Evolutionary conservation across 2,113 vertebrate genomes (phyloP).

Genomic region (Arvicanthis niloticus): DNA sequence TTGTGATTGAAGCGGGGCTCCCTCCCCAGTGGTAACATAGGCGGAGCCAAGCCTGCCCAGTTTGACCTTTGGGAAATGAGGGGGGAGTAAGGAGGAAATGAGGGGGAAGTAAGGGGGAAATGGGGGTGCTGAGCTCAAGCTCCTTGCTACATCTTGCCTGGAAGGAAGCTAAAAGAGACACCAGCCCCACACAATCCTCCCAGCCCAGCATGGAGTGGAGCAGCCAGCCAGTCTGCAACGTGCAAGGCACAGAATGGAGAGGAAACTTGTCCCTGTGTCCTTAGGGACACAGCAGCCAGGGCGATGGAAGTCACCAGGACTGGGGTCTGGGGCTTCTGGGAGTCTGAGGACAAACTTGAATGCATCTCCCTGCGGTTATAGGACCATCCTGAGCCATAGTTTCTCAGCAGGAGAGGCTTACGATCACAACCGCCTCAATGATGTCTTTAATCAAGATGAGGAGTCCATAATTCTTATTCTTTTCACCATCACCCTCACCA

Average conservation of each 20-base stretch:
- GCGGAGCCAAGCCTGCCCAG: not conserved
- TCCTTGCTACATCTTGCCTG: not conserved
- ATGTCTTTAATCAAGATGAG: not conserved
- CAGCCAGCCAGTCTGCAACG: not conserved
- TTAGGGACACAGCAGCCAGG: not conserved
- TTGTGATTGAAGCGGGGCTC: too few relatives aligned
- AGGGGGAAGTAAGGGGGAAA: too few relatives aligned
- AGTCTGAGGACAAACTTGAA: not conserved
- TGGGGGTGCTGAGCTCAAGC: not conserved
- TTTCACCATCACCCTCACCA: not conserved
- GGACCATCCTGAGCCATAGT: not conserved
- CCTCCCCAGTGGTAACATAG: too few relatives aligned
- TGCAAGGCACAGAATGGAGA: not conserved
- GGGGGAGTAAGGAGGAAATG: too few relatives aligned
- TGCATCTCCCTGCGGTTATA: not conserved
- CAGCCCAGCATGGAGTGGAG: not conserved
- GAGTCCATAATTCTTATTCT: not conserved
- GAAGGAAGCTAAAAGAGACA: not conserved
- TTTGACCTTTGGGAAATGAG: too few relatives aligned
- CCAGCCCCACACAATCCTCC: not conserved
- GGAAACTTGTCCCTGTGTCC: not conserved
- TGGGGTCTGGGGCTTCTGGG: rapidly evolving
- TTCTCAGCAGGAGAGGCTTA: not conserved
- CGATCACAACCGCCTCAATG: not conserved
- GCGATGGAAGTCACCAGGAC: not conserved